Conservation (phyloP, 2,888 invertebrate species). For the Hydraecia micacea region DNA sequence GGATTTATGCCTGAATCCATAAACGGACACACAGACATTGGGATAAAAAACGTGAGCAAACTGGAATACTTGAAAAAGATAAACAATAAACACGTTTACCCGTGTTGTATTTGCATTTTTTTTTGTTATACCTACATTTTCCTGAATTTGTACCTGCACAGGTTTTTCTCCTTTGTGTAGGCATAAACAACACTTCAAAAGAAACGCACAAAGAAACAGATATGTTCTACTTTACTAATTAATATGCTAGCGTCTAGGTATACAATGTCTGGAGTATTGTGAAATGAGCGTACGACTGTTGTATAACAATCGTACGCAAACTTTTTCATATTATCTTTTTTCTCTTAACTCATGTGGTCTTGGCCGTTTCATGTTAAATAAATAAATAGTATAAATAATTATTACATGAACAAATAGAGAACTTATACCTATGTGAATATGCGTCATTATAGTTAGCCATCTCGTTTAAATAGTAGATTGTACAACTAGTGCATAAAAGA, state of each 20-base stretch:
- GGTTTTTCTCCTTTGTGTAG: slow-evolving; percentile 18
- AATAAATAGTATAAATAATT: background rate
- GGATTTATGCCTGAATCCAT: slow-evolving; percentile 84
- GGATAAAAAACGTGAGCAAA: slow-evolving; percentile 65
- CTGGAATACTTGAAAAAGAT: slow-evolving; percentile 60
- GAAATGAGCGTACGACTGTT: background rate
- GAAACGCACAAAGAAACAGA: slow-evolving; percentile 5
- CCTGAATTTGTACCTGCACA: slow-evolving; percentile 9
- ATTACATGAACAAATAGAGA: background rate
- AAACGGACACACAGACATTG: slow-evolving; percentile 72
- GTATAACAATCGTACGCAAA: too few relatives aligned
- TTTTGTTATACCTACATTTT: slow-evolving; percentile 24
- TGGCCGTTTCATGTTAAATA: background rate
- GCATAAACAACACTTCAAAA: background rate
- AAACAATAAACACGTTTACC: slow-evolving; percentile 68
- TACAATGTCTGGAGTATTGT: background rate
- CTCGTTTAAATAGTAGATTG: too few relatives aligned
- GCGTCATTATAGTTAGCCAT: background rate
- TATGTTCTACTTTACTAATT: background rate
- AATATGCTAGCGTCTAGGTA: background rate
- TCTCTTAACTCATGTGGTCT: background rate
- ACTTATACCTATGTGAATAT: background rate
- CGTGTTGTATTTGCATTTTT: slow-evolving; percentile 59
- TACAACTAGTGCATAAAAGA: too few relatives aligned
- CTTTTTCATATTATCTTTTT: background rate